phyloP scores from a whole-genome alignment of 2,113 vertebrate species.

The Elachura formosa region DNA sequence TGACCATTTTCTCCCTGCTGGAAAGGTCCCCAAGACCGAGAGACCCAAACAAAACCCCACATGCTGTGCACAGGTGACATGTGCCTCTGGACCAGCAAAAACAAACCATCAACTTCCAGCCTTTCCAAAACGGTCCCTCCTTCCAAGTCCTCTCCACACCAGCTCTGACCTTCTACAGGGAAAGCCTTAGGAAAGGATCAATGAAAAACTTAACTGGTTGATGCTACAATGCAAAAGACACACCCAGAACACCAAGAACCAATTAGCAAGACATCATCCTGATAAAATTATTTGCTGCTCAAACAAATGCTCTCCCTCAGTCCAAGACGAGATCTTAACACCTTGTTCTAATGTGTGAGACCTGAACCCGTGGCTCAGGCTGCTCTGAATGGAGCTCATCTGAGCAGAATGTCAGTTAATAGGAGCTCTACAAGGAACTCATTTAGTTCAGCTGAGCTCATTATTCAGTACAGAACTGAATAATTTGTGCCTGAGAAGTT shows the following conservation, averaged over 20 bases:
- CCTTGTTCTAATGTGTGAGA: rapidly evolving
- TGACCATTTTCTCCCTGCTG: neutral
- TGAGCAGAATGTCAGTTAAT: neutral
- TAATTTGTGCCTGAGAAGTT: neutral
- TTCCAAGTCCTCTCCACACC: neutral
- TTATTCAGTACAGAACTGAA: neutral
- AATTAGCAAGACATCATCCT: neutral
- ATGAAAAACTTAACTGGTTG: neutral
- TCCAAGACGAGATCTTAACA: neutral
- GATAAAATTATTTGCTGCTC: neutral
- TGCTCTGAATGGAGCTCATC: neutral
- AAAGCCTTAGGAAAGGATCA: neutral
- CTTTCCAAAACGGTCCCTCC: neutral
- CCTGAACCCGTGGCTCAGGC: neutral
- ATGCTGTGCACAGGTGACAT: rapidly evolving
- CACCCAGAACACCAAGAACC: neutral
- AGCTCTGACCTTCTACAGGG: neutral
- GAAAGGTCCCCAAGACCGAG: neutral
- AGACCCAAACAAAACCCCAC: neutral
- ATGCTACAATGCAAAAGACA: neutral
- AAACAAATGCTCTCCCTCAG: neutral
- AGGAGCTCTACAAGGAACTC: neutral
- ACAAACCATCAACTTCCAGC: neutral
- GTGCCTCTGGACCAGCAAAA: neutral
- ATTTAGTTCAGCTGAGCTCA: neutral